Base-by-base conservation (phyloP, 2,797 vertebrate genomes). In the Sebastes vulpes region DNA sequence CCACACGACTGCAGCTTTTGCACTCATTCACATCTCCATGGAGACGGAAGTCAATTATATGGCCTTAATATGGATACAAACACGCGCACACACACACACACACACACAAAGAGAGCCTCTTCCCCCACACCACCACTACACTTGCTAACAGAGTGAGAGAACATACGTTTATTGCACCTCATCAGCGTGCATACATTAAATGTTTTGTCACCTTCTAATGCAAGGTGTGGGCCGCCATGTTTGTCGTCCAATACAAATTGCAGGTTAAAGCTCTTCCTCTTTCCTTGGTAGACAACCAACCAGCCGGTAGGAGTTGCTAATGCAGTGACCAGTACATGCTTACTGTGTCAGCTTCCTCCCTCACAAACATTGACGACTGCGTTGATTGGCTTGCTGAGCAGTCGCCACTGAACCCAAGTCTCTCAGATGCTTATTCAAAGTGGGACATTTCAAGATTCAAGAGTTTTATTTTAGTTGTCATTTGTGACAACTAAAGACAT, bases 1-100 rank as follows among this genome's bases (percentile, higher is more conserved):
- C 61, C 60, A 80, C 70, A 80, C 23, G 32, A 26, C 21, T 68
- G 57, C 65, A 65, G 75, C 63, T 68, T 78, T 69, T 66, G 54
- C 87, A 73, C 77, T 84, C 67, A 85, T 79, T 83, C 79, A 83
- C 75, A 88, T 92, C 78, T 72, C 90, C 86, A 92, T 90, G 90
- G 87, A 88, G 85, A 93, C 78, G 3, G 35, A 83, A 90, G 86
- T 87, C 75, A 86, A 86, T 88, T 87, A 90, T 42, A 77, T 63
- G 64, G 67, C 76, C 79, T 85, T 91, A 69, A 72, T 77, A 86
- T 77, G 77, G 69, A 74, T 21, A 75, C 56, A 67, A 9, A 61
- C 28, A 65, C 53, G 6, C 52, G n/a, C 54, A 21, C 35, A 38
- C 35, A 38, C 53, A 26, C 32, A 57, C 28, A 38, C 35, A 46